Evolutionary conservation across 2,113 vertebrate genomes (phyloP), one percentile per base, ranked within the genome.

Genomic region (Oreamnos americanus): DNA sequence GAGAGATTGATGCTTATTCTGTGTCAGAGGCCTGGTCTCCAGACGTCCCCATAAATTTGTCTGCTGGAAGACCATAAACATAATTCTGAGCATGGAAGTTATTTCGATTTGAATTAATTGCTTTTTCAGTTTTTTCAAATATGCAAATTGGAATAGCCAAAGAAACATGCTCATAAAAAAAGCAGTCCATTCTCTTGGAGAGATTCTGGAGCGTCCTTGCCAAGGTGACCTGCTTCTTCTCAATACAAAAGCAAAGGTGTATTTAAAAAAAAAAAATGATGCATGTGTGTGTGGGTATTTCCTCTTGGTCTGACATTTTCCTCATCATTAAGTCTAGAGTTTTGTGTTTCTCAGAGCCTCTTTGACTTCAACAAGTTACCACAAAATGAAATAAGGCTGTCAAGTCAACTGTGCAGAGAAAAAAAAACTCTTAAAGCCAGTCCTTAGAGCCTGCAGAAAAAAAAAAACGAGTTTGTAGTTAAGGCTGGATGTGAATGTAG

Each of bases 121-220:
- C 97, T 92, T 98, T 98, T 98, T 98, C 97, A 87, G 94, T 97
- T 98, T 85, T 99, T 98, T 98, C 89, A 97, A 47, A 28, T 98
- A 94, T 93, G 91, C 98, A 98, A 98, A 98, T 98, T 55, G 85
- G 97, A 98, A 86, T 74, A 87, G 57, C 97, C 97, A 96, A 95
- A 47, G 51, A 57, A 97, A 19, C 45, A 43, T 49, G 96, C 5
- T 1, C 47, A 91, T 97, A 12, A 55, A 97, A 83, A 83, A 83
- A 47, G 19, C 4, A 82, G 96, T 71, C 94, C 88, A 10, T 64
- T 93, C 14, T 94, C 81, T 94, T 74, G 92, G 12, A 23, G 7
- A 0, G 89, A 88, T 45, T 58, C 14, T 78, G 43, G 96, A 7
- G 87, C 9, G 95, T 93, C 95, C 96, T 97, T 21, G 21, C 79